Evolutionary conservation across 92 coral and sea anemone species (phyloP), one percentile per base, ranked within the genome.

Genomic region (Scolanthus callimorphus): DNA sequence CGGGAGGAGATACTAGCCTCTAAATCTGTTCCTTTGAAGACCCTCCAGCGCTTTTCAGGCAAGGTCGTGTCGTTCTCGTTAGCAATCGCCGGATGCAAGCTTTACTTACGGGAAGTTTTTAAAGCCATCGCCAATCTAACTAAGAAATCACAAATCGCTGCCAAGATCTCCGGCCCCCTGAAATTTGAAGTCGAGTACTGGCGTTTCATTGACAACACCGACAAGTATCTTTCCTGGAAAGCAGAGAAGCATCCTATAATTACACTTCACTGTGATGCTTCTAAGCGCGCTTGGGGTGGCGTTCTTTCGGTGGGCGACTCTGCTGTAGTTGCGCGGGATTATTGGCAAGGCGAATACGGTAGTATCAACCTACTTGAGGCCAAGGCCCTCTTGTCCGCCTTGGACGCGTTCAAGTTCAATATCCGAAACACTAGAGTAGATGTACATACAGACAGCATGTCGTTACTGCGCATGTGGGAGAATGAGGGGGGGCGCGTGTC

Each of bases 41-140:
- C 82, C 2, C 67, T 67, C n/a, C 77, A 81, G 31, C 60, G 69
- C 17, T 77, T 74, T 29, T 67, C 78, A 37, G 74, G 88, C 3
- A 75, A 75, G 53, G 59, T 68, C 2, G 60, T 74, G 4, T 73
- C 80, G 6, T 80, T 80, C 21, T 59, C 71, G 49, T 41, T 80
- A 56, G 81, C 81, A 0, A 29, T 80, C 25, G 78, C 81, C 9
- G 80, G 63, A 4, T 80, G 76, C 27, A 73, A 73, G 21, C 29
- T 80, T 1, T 73, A 80, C 31, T 37, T 51, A 29, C 71, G 66
- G 11, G 81, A 80, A 28, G 31, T 31, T 1, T 59, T 71, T 24
- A 31, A 75, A 11, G 62, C 70, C 15, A 55, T 79, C 6, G 27
- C 75, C 11, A 31, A 27, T 21, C 71, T 58, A 3, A 2, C 29